These are phyloP conservation scores for Emydura subglobosa DNA, from an alignment of 2,113 vertebrate species.

Conservation along the genomic window DNA sequence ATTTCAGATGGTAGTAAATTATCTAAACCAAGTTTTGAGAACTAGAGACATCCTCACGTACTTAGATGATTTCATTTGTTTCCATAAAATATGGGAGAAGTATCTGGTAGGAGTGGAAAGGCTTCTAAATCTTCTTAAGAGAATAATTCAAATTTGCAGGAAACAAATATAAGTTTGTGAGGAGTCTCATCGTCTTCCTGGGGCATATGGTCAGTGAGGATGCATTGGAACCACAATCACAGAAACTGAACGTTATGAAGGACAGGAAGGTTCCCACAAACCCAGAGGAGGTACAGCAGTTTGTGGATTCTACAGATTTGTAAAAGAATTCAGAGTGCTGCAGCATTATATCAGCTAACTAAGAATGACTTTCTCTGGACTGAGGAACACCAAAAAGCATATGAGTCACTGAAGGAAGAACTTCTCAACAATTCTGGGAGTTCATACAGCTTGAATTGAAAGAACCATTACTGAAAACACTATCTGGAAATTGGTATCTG, in stretches of 20 bases:
- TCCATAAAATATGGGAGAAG: conserved; percentile 53
- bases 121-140: conserved; percentile 55
- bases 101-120: conserved; percentile 7
- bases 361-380: background rate
- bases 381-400: background rate
- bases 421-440: background rate
- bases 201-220: background rate
- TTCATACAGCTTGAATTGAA: background rate
- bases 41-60: conserved; percentile 13
- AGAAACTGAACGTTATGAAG: background rate
- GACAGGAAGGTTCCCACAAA: background rate
- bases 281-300: background rate
- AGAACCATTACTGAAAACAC: background rate
- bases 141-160: conserved; percentile 46
- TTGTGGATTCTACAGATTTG: background rate
- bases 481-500: background rate
- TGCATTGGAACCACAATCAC: background rate
- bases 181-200: conserved; percentile 19
- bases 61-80: conserved; percentile 60
- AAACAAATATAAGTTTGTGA: conserved; percentile 41
- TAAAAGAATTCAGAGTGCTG: background rate
- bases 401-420: background rate
- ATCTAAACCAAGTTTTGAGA: conserved; percentile 43
- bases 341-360: background rate
- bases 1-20: conserved; percentile 24